Evolutionary conservation across 2,113 vertebrate genomes (phyloP), one percentile per base, ranked within the genome.

Genomic region (Pelvicachromis taeniatus): DNA sequence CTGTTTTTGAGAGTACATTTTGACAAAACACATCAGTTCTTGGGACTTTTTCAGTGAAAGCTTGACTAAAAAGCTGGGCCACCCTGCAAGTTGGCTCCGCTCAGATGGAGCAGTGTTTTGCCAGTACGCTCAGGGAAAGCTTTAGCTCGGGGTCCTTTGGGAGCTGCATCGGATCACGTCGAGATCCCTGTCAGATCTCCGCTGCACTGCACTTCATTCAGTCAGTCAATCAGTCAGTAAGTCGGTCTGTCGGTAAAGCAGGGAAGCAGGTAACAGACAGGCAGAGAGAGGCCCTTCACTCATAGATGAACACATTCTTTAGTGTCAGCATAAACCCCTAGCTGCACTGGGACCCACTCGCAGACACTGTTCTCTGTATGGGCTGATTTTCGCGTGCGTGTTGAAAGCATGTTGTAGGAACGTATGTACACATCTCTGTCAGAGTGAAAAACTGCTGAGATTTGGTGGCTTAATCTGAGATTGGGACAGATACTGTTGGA

Each of bases 381-480:
- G 80, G 63, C 56, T 52, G 70, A 23, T 83, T 52, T 80, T 58
- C 23, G 21, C 16, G 13, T 23, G 38, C 4, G 2, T 70, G 55
- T 42, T 85, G 54, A 52, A 75, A 52, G 70, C 45, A 52, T 75
- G 70, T 75, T 75, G 70, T 5, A 50, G 70, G 31, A 75, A 6
- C 55, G 29, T 80, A 59, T 75, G 48, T 63, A 77, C 35, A 81
- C 53, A 56, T 58, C 33, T 83, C 68, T 83, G 88, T 89, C 81
- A 88, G 35, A 82, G 61, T 65, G 56, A 86, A 91, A 87, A 85
- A 91, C 50, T 40, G 8, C 78, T 19, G 80, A 89, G 87, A 91
- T 94, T 93, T 80, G 77, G 86, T 42, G 83, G 93, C 92, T 90
- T 93, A 90, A 89, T 90, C 87, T 84, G 40, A 91, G 91, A 90